phyloP scores from a whole-genome alignment of 2,888 invertebrate genomes.

The Hypercompe scribonia region DNA sequence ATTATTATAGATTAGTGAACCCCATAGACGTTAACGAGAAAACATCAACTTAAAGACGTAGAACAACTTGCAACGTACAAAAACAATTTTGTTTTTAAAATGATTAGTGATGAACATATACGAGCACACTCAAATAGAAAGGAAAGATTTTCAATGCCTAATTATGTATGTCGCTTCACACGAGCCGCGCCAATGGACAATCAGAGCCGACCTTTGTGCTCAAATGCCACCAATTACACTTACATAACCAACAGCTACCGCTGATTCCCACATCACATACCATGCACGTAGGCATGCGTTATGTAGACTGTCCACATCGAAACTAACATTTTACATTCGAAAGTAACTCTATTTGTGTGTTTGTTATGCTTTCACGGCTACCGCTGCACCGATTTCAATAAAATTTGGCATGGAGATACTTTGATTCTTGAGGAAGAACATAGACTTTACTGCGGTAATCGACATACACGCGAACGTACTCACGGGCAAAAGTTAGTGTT shows the following conservation, averaged over 20 bases:
- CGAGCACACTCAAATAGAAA: not conserved
- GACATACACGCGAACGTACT: too few species aligned
- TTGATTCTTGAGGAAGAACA: too few species aligned
- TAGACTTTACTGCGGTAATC: too few species aligned
- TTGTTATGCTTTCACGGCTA: too few species aligned
- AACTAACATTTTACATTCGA: too few species aligned
- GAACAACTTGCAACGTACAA: not conserved
- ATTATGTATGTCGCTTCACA: constrained; percentile 11
- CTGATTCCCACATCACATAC: not conserved
- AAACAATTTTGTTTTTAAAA: not conserved
- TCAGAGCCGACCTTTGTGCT: constrained; percentile 11
- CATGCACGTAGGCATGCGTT: constrained; percentile 31
- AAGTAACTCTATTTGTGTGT: too few species aligned
- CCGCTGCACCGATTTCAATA: too few species aligned
- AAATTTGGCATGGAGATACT: too few species aligned
- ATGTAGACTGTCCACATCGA: constrained; percentile 22
- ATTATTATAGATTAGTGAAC: too few species aligned
- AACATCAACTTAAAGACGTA: not conserved
- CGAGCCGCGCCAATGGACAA: constrained; percentile 8
- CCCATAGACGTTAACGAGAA: too few species aligned
- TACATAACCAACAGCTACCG: constrained; percentile 13
- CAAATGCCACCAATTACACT: constrained; percentile 13
- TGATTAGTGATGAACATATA: not conserved
- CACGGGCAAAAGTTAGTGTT: too few species aligned
- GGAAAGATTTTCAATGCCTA: constrained; percentile 1